These are phyloP conservation scores for Elysia chlorotica DNA, from an alignment of 1,140 invertebrate species.

Conservation along the genomic window DNA sequence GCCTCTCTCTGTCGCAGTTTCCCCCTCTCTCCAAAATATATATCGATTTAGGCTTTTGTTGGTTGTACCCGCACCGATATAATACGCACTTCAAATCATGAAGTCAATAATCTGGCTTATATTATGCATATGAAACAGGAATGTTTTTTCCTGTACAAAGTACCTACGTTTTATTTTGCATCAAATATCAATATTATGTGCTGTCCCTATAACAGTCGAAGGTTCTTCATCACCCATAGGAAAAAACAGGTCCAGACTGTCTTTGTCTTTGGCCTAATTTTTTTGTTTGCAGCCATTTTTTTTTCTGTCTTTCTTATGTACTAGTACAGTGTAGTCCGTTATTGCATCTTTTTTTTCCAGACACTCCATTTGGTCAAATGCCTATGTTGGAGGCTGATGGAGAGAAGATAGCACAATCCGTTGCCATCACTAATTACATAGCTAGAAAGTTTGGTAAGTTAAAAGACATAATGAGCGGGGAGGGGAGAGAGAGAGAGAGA, in stretches of 20 bases:
- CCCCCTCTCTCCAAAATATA: too few species aligned
- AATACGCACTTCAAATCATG: too few species aligned
- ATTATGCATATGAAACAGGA: background rate
- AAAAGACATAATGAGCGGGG: background rate
- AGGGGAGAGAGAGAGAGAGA: constrained; percentile 3
- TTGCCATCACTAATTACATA: too few species aligned
- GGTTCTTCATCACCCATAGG: background rate
- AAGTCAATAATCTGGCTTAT: background rate
- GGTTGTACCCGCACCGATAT: too few species aligned
- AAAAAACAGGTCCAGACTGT: background rate
- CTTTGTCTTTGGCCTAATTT: background rate
- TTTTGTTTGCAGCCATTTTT: background rate
- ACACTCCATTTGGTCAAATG: too few species aligned
- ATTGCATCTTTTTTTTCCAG: too few species aligned
- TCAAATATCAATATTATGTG: background rate
- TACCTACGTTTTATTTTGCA: background rate
- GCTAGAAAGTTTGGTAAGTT: background rate
- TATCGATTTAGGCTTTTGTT: too few species aligned
- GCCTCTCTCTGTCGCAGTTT: too few species aligned
- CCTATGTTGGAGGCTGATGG: too few species aligned
- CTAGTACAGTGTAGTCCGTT: background rate
- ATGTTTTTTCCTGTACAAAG: background rate
- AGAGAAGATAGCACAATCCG: too few species aligned
- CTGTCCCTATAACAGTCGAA: background rate
- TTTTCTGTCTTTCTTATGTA: background rate